Evolutionary conservation across 2,113 vertebrate species (phyloP).

Genomic region (Zapornia atra): DNA sequence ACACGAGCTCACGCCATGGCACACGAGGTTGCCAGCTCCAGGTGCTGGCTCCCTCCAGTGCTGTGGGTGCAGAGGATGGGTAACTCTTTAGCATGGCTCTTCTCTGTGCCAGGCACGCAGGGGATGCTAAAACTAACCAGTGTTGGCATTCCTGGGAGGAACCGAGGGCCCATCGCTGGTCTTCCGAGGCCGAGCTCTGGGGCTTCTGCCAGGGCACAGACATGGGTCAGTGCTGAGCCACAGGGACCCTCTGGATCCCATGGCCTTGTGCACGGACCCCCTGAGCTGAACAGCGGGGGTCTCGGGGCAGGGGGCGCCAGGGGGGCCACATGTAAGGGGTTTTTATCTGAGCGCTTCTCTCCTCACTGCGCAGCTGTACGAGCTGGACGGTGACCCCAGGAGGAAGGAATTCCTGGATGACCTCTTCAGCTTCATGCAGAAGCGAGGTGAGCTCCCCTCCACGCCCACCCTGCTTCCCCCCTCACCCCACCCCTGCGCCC

Average conservation of each 20-base stretch:
- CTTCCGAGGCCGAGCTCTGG: accelerated
- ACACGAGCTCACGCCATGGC: background rate
- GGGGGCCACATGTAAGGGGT: accelerated
- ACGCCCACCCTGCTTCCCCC: accelerated
- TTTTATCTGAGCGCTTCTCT: background rate
- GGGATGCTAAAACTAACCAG: background rate
- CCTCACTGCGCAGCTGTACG: slow-evolving; percentile 83
- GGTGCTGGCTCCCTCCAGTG: background rate
- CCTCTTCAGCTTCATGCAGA: slow-evolving; percentile 98
- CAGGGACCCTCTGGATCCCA: background rate
- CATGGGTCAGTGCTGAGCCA: accelerated
- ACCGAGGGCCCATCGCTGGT: accelerated
- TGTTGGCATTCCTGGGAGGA: background rate
- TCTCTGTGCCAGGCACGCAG: background rate
- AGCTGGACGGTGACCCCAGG: slow-evolving; percentile 92
- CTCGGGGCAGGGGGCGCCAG: accelerated
- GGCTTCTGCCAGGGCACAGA: background rate
- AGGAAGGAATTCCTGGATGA: slow-evolving; percentile 97
- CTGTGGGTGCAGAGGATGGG: background rate
- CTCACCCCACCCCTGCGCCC: background rate
- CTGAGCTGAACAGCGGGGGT: background rate
- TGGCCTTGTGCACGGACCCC: accelerated
- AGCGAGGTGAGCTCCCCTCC: slow-evolving; percentile 82
- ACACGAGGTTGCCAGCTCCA: accelerated
- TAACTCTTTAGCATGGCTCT: background rate